These are phyloP conservation scores for Melanostigma gelatinosum DNA, from an alignment of 2,113 vertebrate genomes.

Conservation along the genomic window DNA sequence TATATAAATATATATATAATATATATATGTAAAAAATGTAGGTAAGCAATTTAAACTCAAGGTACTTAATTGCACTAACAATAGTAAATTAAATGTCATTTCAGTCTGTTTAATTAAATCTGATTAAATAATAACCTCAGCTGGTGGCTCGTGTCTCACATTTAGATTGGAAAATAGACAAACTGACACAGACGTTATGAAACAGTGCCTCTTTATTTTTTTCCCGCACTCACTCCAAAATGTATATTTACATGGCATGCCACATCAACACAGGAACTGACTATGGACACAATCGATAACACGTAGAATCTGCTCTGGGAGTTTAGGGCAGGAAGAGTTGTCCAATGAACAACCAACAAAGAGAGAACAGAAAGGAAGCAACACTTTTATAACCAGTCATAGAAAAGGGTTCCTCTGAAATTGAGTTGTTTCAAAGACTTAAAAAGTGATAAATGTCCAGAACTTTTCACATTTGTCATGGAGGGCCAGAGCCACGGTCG, in stretches of 20 bases:
- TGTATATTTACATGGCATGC: constrained; percentile 90
- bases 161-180: constrained; percentile 10
- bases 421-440: constrained; percentile 57
- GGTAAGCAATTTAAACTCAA: not conserved
- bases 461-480: constrained; percentile 30
- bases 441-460: constrained; percentile 64
- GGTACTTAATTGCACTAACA: not conserved
- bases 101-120: too few species aligned
- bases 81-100: not conserved
- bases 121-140: not conserved
- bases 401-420: constrained; percentile 66
- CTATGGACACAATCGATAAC: constrained; percentile 82
- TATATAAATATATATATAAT: too few species aligned
- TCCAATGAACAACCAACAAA: constrained; percentile 60
- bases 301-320: constrained; percentile 77
- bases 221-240: constrained; percentile 84
- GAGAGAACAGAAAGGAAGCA: constrained; percentile 66
- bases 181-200: constrained; percentile 72
- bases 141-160: not conserved
- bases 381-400: constrained; percentile 63
- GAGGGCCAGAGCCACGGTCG: not conserved
- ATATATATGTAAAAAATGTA: too few species aligned
- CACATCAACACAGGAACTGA: constrained; percentile 85
- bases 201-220: constrained; percentile 87
- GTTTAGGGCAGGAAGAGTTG: constrained; percentile 41